Evolutionary conservation across 2,113 vertebrate species (phyloP), one percentile per base, ranked within the genome.

Genomic region (Rana temporaria): DNA sequence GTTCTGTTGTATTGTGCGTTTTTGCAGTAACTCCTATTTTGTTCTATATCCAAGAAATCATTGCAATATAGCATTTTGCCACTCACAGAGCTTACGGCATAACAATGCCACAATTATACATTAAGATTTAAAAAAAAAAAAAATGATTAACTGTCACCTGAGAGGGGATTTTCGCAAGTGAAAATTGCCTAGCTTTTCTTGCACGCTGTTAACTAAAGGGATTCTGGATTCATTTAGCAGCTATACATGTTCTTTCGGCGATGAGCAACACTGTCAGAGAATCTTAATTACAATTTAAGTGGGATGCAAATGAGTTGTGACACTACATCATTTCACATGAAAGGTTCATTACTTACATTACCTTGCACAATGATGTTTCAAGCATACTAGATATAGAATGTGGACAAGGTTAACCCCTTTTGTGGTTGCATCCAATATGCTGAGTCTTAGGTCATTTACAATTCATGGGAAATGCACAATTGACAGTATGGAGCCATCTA

Each of bases 301-400:
- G 90, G 90, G 90, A 93, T 94, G 92, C 90, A 94, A 94, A 93
- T 94, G 92, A 94, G 89, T 94, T 94, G 93, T 92, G 93, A 94
- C 93, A 92, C 90, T 90, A 90, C 89, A 92, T 92, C 91, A 94
- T 94, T 92, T 93, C 92, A 92, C 89, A 90, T 91, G 93, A 93
- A 94, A 93, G 90, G 91, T 92, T 93, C 92, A 92, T 93, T 94
- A 93, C 91, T 92, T 92, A 92, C 85, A 89, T 92, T 90, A 93
- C 88, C 90, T 89, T 85, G 85, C 86, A 89, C 90, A 89, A 85
- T 76, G 81, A 83, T 83, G 81, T 83, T 68, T 83, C 81, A 20
- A 67, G 81, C 71, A 76, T 83, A 75, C 71, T 57, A 67, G 81
- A 30, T 83, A 68, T 83, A 59, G 32, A 68, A 60, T 56, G 62